A percentile compares a stretch with the other conserved stretches of the same genome.
phyloP scores from a whole-genome alignment of 1,140 invertebrate genomes.

The Diachasma alloeum region DNA sequence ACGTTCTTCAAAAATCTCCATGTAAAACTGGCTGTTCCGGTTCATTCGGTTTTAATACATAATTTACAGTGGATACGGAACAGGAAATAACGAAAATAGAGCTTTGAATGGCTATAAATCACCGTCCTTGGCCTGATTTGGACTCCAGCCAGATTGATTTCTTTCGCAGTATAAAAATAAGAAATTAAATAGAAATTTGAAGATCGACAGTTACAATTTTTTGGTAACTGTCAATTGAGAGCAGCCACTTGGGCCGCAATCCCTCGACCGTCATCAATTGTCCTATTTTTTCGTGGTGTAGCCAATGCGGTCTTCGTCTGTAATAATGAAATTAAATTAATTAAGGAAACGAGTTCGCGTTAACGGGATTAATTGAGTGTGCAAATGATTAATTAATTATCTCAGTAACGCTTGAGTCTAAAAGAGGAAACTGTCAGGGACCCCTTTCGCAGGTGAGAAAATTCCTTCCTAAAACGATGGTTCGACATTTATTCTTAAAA shows the following conservation, averaged over 20 bases:
- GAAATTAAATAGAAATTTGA: neutral
- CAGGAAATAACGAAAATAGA: no score
- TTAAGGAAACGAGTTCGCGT: neutral
- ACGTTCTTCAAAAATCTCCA: neutral
- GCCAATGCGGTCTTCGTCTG: neutral
- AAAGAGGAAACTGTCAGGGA: no score
- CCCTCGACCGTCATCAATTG: neutral
- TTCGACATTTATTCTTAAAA: no score
- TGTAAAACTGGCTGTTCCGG: neutral
- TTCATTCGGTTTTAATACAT: neutral
- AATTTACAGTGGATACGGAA: neutral
- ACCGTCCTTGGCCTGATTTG: neutral
- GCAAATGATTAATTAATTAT: no score
- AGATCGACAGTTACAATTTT: neutral
- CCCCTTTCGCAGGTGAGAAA: no score
- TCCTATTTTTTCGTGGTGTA: neutral
- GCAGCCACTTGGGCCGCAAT: neutral
- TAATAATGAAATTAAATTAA: neutral
- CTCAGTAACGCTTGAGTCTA: no score
- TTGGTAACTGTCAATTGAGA: neutral
- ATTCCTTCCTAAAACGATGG: no score
- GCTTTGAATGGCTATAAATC: neutral
- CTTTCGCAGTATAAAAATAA: conserved; percentile 31
- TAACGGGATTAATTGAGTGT: no score
- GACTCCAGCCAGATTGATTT: neutral